Base-by-base conservation (phyloP, 2,797 vertebrate genomes). In the Danio kyathit region DNA sequence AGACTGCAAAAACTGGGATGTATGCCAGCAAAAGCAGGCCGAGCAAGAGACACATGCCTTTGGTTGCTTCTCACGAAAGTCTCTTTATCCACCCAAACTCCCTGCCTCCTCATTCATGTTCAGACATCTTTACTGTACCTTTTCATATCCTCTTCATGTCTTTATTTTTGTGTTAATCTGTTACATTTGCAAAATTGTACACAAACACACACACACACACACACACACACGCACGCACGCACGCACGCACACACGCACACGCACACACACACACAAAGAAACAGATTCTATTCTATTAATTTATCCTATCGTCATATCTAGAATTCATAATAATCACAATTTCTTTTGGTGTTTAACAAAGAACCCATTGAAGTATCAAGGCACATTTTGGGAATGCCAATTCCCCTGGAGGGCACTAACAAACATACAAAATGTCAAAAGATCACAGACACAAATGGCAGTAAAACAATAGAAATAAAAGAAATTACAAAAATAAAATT, bases 341-440 rank as follows among this genome's bases (percentile, higher is more conserved):
- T 40, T 65, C 13, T 46, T 74, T 51, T 12, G 7, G 43, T 21
- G 12, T 56, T 11, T 49, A 65, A 3, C n/a, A 67, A 51, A 60
- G 41, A 63, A 40, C 14, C 41, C 21, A 44, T 19, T 52, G 9
- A 73, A 52, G 44, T 40, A 57, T 57, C 46, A 83, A 85, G 78
- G 84, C 81, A 85, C 81, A 83, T 78, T 77, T 66, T 70, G 77
- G 77, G 81, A 82, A 82, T 38, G n/a, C 66, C 76, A 82, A 85
- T 44, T 49, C 14, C 60, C 13, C 14, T 11, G 13, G n/a, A 61
- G 12, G 51, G 2, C 7, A 60, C 19, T 61, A 78, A 48, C 60
- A 67, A 16, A 54, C 49, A 60, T 38, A 60, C 46, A 51, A 57
- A 44, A n/a, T 8, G 54, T 64, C 56, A 10, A n/a, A 13, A 5